Evolutionary conservation across 2,797 vertebrate species (phyloP).

Genomic region (Momotus momota): DNA sequence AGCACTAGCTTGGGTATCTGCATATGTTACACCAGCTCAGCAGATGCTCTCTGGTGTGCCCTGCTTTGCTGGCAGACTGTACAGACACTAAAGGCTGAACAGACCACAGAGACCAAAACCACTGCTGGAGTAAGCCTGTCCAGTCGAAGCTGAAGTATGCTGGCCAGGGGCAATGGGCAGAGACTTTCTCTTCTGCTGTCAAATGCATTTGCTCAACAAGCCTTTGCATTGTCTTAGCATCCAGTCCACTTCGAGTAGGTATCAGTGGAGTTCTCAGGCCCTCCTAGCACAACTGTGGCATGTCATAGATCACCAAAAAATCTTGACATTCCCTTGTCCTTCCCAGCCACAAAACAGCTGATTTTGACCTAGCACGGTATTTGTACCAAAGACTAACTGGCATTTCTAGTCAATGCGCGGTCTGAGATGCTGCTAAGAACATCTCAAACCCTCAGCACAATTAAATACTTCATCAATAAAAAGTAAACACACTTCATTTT

Average conservation of each 20-base stretch:
- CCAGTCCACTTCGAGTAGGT: background rate
- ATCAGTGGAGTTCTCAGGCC: background rate
- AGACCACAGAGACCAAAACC: background rate
- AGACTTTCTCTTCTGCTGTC: background rate
- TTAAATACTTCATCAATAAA: constrained; percentile 70
- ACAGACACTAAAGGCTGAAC: background rate
- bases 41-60: background rate
- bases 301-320: background rate
- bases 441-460: constrained; percentile 24
- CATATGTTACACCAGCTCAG: background rate
- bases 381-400: background rate
- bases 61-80: background rate
- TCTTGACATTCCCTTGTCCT: background rate
- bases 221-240: background rate
- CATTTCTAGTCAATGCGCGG: background rate
- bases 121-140: background rate
- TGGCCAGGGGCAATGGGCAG: background rate
- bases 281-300: background rate
- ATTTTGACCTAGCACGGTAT: background rate
- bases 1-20: background rate
- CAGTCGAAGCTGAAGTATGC: background rate
- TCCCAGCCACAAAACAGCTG: background rate
- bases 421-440: background rate
- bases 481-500: constrained; percentile 69
- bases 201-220: background rate